phyloP scores from a whole-genome alignment of 2,113 vertebrate species.

The Xenopus laevis region DNA sequence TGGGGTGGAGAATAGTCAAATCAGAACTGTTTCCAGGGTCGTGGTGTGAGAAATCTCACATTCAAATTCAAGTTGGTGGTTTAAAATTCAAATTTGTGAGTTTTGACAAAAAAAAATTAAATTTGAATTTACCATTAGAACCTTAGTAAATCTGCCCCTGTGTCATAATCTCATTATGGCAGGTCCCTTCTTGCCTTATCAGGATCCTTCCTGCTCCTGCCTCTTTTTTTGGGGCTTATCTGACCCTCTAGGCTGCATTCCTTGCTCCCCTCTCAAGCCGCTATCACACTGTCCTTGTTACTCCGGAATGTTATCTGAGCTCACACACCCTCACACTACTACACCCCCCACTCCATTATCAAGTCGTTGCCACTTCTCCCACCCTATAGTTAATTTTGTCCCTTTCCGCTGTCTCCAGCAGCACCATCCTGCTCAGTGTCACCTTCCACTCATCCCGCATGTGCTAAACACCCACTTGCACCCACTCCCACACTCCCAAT shows the following conservation, averaged over 20 bases:
- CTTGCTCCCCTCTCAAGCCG: constrained; percentile 1
- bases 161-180: too few relatives aligned
- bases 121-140: too few relatives aligned
- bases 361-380: constrained; percentile 17
- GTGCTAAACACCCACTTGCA: neutral
- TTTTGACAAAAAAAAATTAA: too few relatives aligned
- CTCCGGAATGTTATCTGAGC: constrained; percentile 39
- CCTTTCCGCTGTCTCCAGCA: constrained; percentile 3
- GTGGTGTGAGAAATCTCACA: too few relatives aligned
- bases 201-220: too few relatives aligned
- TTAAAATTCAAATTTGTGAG: too few relatives aligned
- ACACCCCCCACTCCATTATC: constrained; percentile 28
- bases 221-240: constrained; percentile 6
- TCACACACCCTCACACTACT: constrained; percentile 22
- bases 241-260: constrained; percentile 16
- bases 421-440: constrained; percentile 3
- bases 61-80: too few relatives aligned
- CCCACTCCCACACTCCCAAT: neutral
- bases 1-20: too few relatives aligned
- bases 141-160: too few relatives aligned
- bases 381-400: constrained; percentile 6
- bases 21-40: too few relatives aligned
- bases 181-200: too few relatives aligned
- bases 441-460: constrained; percentile 5
- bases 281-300: constrained; percentile 4